A percentile compares a stretch with the other conserved stretches of the same genome.
phyloP scores from a whole-genome alignment of 2,797 vertebrate genomes.

The Denticeps clupeoides region DNA sequence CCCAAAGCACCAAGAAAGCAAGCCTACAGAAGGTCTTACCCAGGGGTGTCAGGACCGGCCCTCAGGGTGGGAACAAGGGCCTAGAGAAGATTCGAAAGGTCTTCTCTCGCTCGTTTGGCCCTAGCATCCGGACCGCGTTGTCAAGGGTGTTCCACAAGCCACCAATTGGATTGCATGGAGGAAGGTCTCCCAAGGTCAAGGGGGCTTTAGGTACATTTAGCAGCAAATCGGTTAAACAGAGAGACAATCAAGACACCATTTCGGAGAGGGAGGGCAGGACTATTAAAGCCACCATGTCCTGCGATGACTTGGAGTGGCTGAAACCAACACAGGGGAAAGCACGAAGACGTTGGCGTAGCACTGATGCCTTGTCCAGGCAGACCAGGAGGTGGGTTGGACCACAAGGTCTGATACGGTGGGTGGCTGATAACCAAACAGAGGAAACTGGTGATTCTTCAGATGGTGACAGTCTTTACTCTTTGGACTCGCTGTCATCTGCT shows the following conservation, averaged over 20 bases:
- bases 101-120: constrained; percentile 43
- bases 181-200: constrained; percentile 42
- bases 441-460: constrained; percentile 66
- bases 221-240: constrained; percentile 37
- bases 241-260: constrained; percentile 23
- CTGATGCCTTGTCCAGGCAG: constrained; percentile 51
- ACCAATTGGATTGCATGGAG: constrained; percentile 34
- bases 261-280: constrained; percentile 35
- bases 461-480: constrained; percentile 78
- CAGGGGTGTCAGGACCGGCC: constrained; percentile 22
- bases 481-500: constrained; percentile 82
- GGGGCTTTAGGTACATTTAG: constrained; percentile 36
- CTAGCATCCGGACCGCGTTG: constrained; percentile 50
- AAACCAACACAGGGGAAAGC: constrained; percentile 20
- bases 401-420: constrained; percentile 43
- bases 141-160: constrained; percentile 58
- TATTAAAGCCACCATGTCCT: constrained; percentile 58
- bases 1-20: constrained; percentile 36
- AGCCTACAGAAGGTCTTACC: constrained; percentile 29
- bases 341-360: constrained; percentile 60
- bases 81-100: constrained; percentile 38
- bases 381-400: constrained; percentile 43
- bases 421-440: constrained; percentile 46
- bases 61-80: constrained; percentile 35
- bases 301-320: constrained; percentile 61